Conservation (phyloP, 2,888 invertebrate genomes). For the Elegia similella region DNA sequence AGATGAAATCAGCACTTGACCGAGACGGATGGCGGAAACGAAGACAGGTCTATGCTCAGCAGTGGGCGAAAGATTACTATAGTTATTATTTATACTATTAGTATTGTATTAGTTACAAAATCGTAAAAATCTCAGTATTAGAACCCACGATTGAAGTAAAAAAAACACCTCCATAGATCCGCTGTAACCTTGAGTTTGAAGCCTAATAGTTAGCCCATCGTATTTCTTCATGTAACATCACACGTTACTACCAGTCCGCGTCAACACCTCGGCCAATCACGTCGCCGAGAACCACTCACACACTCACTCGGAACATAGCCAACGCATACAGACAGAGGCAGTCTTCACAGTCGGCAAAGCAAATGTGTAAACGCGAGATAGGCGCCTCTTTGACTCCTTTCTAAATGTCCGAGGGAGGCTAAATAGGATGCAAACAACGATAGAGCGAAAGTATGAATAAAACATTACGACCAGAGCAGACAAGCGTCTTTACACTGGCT, state of each 20-base stretch:
- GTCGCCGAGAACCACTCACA: background rate
- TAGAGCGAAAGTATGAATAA: slow-evolving; percentile 42
- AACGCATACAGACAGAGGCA: slow-evolving; percentile 58
- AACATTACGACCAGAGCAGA: slow-evolving; percentile 21
- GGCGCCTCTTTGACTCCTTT: slow-evolving; percentile 55
- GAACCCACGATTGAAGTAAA: too few relatives aligned
- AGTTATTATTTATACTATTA: too few relatives aligned
- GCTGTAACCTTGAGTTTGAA: background rate
- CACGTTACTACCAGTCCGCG: slow-evolving; percentile 8
- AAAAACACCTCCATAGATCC: too few relatives aligned
- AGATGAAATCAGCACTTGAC: too few relatives aligned
- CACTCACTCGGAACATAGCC: background rate
- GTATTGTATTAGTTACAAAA: too few relatives aligned
- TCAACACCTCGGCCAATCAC: slow-evolving; percentile 25
- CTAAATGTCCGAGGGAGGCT: slow-evolving; percentile 66
- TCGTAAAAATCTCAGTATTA: too few relatives aligned
- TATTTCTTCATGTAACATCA: slow-evolving; percentile 1
- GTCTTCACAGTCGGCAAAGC: too few relatives aligned
- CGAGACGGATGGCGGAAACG: too few relatives aligned
- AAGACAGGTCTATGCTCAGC: too few relatives aligned
- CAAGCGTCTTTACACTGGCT: slow-evolving; percentile 68
- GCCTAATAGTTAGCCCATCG: background rate
- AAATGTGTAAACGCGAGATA: too few relatives aligned
- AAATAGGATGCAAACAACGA: slow-evolving; percentile 80
- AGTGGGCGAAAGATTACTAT: too few relatives aligned